phyloP scores from a whole-genome alignment of 2,113 vertebrate genomes.

The Cephalopterus ornatus region DNA sequence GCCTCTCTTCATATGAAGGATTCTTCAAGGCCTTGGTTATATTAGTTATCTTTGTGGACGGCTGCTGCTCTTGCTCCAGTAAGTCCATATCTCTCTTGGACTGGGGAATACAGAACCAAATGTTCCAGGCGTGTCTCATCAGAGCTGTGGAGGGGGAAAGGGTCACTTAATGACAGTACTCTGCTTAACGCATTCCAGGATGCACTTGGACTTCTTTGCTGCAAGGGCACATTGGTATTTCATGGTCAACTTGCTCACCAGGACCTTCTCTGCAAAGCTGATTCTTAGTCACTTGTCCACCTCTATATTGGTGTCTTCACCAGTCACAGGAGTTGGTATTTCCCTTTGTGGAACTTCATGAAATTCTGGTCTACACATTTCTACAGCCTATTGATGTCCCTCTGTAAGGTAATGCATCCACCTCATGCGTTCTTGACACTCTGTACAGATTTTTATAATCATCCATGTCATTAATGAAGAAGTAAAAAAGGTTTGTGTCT shows the following conservation, averaged over 20 bases:
- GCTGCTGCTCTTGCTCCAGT: not conserved
- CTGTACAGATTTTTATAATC: not conserved
- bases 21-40: not conserved
- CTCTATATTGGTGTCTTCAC: not conserved
- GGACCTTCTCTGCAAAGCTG: not conserved
- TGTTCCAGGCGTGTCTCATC: not conserved
- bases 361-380: fast-evolving
- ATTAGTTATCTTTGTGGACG: not conserved
- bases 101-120: not conserved
- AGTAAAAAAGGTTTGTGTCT: not conserved
- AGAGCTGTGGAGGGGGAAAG: not conserved
- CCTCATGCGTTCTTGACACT: not conserved
- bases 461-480: not conserved
- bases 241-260: not conserved
- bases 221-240: not conserved
- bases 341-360: not conserved
- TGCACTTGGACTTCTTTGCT: not conserved
- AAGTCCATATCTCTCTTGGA: not conserved
- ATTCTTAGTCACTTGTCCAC: not conserved
- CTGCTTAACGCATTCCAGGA: not conserved
- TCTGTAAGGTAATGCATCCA: not conserved
- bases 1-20: not conserved
- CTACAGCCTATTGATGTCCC: not conserved
- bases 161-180: not conserved
- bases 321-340: not conserved